These are phyloP conservation scores for Xylota segnis DNA, from an alignment of 2,888 invertebrate genomes.

Conservation along the genomic window DNA sequence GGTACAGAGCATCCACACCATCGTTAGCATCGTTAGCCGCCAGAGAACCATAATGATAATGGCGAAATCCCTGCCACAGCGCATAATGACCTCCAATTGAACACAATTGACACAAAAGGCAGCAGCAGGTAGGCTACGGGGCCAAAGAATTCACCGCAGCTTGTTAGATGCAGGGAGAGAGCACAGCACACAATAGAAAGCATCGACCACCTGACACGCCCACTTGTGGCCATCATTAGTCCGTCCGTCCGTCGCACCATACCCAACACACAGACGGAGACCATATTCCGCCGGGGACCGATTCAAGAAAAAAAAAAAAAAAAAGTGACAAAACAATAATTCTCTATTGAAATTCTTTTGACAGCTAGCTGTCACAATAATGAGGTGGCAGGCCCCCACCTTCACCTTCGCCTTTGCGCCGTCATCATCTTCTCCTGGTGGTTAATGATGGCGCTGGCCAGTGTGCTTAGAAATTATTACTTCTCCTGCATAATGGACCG, in stretches of 20 bases:
- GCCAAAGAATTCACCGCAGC: conserved; percentile 42
- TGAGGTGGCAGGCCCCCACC: conserved; percentile 49
- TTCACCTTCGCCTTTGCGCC: not conserved
- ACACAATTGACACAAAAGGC: conserved; percentile 69
- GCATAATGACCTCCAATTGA: conserved; percentile 67
- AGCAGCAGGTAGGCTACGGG: conserved; percentile 32
- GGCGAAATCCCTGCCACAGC: conserved; percentile 35
- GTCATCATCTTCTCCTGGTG: not conserved
- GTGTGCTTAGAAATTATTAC: conserved; percentile 43
- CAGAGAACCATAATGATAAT: conserved; percentile 61
- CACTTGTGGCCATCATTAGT: conserved; percentile 65
- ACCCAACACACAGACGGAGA: conserved; percentile 1
- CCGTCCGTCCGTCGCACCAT: not conserved
- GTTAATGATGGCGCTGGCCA: conserved; percentile 46
- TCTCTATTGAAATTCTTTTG: conserved; percentile 71
- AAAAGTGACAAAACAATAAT: conserved; percentile 72
- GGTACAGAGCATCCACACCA: conserved; percentile 4
- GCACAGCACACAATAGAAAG: conserved; percentile 33
- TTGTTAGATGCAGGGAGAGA: conserved; percentile 36
- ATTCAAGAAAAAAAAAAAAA: conserved; percentile 18
- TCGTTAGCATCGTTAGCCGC: conserved; percentile 52
- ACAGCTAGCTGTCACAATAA: conserved; percentile 75
- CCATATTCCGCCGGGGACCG: not conserved
- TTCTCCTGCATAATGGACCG: conserved; percentile 55
- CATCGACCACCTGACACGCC: conserved; percentile 59